Evolutionary conservation across 2,113 vertebrate species (phyloP), one percentile per base, ranked within the genome.

Genomic region (Aramus guarauna): DNA sequence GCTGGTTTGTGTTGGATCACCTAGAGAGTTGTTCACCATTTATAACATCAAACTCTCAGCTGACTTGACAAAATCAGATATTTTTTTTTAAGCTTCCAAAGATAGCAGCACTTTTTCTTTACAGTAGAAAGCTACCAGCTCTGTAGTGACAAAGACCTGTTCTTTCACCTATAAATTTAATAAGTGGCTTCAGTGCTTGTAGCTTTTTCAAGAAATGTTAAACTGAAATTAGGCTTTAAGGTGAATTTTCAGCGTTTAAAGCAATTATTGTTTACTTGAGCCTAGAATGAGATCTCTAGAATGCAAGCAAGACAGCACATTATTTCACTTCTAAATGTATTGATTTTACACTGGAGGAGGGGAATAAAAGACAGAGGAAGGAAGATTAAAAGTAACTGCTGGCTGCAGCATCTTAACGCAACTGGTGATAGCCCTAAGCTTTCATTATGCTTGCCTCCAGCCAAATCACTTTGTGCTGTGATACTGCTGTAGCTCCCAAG

Each of bases 381-480:
- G 80, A 90, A 96, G 87, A 97, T 97, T 95, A 96, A 88, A 93
- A 91, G 92, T 82, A 95, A 90, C 93, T 78, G 81, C 93, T 95
- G 78, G 87, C 87, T 95, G 77, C 93, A 92, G 87, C 87, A 90
- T 96, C 91, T 92, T 93, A 90, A 52, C 14, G 1, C 89, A 75
- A 18, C 80, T 92, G 86, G 84, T 82, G 89, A 87, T 95, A 91
- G 89, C 97, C 91, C 84, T 96, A 76, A 96, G 97, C 92, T 96
- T 90, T 95, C 91, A 53, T 96, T 95, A 82, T 83, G 92, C 83
- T 88, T 95, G 94, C 97, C 96, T 98, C 82, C 91, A 92, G 97
- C 96, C 93, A 95, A 90, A 97, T 95, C 91, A 83, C 94, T 96
- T 94, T 96, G 67, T 94, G 95, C 95, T 97, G 71, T 97, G 95